Evolutionary conservation across 2,113 vertebrate species (phyloP), one percentile per base, ranked within the genome.

Genomic region (Terrapene triunguis): DNA sequence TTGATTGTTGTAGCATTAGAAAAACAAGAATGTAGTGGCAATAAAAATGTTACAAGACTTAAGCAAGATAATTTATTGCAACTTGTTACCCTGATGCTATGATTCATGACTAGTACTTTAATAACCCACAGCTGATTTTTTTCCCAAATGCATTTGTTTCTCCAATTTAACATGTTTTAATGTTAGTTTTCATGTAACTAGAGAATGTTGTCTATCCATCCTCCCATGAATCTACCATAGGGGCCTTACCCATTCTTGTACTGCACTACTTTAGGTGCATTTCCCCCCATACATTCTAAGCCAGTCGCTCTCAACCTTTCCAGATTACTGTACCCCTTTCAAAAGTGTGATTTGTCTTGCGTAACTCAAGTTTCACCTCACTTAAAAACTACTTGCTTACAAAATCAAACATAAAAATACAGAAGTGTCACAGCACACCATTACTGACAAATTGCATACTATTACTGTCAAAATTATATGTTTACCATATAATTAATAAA

Each of bases 41-140:
- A 7, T 72, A 90, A 44, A 62, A 87, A 92, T 2, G 25, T n/a
- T 6, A 94, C 35, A 76, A 79, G 80, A 8, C 3, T 94, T 85
- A 89, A 76, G 72, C 78, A 53, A 89, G 78, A 85, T 84, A 95
- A 88, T 90, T 95, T 88, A 80, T 78, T 89, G 80, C 87, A 95
- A 88, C 88, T 95, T 94, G 88, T 92, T 90, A 65, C 47, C 48
- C 87, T 86, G 65, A 88, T 27, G 29, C 44, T 82, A 3, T 89
- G 94, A 88, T 89, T 89, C 92, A 62, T 92, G 90, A 95, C 88
- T 87, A 90, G 91, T 72, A 81, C 35, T 16, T 90, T 10, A 48
- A 59, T 72, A 85, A 93, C 3, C 38, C 89, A 92, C 82, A 92
- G 85, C 16, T 88, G 57, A 90, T n/a, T 82, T 88, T 93, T 27